Percentiles rank a stretch among this genome's conserved stretches.
phyloP scores from a whole-genome alignment of 2,888 invertebrate species.

The Platycheirus rosarum region DNA sequence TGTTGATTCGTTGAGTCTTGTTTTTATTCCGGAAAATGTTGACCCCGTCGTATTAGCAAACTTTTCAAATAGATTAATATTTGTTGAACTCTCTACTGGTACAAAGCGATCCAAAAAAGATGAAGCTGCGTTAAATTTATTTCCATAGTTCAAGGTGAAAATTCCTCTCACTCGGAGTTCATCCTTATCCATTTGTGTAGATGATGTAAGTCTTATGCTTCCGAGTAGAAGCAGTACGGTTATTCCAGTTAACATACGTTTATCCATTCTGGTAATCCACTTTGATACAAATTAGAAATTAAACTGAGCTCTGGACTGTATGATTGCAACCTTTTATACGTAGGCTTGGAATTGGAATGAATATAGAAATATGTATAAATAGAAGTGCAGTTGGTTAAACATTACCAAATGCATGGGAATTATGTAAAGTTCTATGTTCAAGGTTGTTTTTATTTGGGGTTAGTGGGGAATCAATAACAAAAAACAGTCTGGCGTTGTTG shows the following conservation, averaged over 20 bases:
- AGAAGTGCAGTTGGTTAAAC: conserved; percentile 9
- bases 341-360: no score
- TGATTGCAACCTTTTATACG: conserved; percentile 33
- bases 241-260: conserved; percentile 1
- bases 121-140: background rate
- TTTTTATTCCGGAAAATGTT: background rate
- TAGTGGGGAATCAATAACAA: background rate
- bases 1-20: conserved; percentile 2
- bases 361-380: background rate
- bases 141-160: conserved; percentile 5
- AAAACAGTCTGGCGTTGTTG: background rate
- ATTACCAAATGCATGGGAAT: conserved; percentile 10
- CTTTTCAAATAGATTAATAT: background rate
- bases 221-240: conserved; percentile 6
- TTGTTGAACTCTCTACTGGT: background rate
- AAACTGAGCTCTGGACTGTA: background rate
- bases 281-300: background rate
- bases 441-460: conserved; percentile 10
- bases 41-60: background rate
- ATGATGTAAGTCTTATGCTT: background rate
- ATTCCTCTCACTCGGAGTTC: conserved; percentile 10
- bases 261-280: conserved; percentile 29
- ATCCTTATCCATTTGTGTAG: background rate
- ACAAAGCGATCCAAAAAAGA: background rate
- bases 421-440: conserved; percentile 11